Evolutionary conservation across 2,797 vertebrate species (phyloP).

Genomic region (Xenops minutus): DNA sequence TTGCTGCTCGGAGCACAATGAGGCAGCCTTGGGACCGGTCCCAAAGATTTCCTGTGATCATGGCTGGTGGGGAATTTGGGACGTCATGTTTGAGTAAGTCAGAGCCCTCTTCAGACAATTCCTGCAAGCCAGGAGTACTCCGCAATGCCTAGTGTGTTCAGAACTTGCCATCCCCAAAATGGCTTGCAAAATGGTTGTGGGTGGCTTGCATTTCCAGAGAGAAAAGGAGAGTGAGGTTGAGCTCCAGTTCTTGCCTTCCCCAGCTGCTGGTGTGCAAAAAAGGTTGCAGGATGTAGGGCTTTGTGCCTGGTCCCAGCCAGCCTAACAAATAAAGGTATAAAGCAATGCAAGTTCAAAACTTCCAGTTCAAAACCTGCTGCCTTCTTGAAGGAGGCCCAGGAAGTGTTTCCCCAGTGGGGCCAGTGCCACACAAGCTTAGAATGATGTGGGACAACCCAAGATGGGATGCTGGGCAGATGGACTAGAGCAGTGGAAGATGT

Average conservation of each 20-base stretch:
- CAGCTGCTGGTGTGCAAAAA: neutral
- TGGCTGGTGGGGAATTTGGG: slow-evolving; percentile 46
- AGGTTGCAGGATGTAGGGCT: neutral
- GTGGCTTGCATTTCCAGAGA: neutral
- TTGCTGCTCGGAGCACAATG: slow-evolving; percentile 26
- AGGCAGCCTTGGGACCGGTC: slow-evolving; percentile 43
- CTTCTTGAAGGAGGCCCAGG: neutral
- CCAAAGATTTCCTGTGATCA: slow-evolving; percentile 50
- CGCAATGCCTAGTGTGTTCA: neutral
- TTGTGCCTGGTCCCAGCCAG: neutral
- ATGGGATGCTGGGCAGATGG: fast-evolving
- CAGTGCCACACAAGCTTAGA: fast-evolving
- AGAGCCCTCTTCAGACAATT: neutral
- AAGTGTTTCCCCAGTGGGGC: neutral
- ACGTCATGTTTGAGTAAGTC: slow-evolving; percentile 28
- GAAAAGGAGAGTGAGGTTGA: neutral
- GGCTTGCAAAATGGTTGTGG: neutral
- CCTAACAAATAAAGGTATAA: neutral
- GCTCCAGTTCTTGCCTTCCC: neutral
- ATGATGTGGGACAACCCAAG: neutral
- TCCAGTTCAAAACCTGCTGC: neutral
- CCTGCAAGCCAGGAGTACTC: neutral
- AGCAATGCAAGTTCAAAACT: neutral
- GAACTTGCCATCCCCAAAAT: neutral
- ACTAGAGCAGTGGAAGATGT: fast-evolving